A percentile compares a stretch with the other conserved stretches of the same genome.
These are phyloP conservation scores for Blennius ocellaris DNA, from an alignment of 2,113 vertebrate genomes.

Conservation along the genomic window DNA sequence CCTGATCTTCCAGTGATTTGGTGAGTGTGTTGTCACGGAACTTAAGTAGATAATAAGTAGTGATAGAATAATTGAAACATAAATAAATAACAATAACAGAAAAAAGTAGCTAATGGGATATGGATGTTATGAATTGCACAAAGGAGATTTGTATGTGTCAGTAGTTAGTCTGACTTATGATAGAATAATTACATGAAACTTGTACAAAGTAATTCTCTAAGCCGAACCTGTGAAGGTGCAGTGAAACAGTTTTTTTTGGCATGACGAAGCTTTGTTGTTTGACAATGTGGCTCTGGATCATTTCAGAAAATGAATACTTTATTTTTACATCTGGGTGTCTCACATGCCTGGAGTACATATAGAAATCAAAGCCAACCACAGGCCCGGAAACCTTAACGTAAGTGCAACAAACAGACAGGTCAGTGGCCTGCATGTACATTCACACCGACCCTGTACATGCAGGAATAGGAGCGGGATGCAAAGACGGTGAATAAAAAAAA, in stretches of 20 bases:
- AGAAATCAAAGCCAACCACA: neutral
- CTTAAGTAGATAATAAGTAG: too few species aligned
- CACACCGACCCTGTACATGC: neutral
- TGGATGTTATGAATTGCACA: neutral
- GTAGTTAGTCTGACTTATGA: conserved; percentile 4
- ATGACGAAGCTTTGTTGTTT: conserved; percentile 2
- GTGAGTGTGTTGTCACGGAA: neutral
- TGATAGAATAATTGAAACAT: too few species aligned
- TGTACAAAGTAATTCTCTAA: neutral
- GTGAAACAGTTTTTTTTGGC: neutral
- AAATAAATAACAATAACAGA: too few species aligned
- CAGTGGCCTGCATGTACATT: neutral
- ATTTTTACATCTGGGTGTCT: conserved; percentile 14
- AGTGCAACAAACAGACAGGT: neutral
- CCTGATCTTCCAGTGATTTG: neutral
- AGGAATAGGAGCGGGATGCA: neutral
- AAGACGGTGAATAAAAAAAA: neutral
- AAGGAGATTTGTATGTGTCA: neutral
- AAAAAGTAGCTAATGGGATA: neutral
- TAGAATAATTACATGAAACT: neutral
- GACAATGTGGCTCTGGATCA: conserved; percentile 41
- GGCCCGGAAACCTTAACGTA: neutral
- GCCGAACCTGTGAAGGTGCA: neutral
- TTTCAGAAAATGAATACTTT: conserved; percentile 9
- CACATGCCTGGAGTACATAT: neutral